Evolutionary conservation across 2,888 invertebrate genomes (phyloP).

Genomic region (Neoitamus cyanurus): DNA sequence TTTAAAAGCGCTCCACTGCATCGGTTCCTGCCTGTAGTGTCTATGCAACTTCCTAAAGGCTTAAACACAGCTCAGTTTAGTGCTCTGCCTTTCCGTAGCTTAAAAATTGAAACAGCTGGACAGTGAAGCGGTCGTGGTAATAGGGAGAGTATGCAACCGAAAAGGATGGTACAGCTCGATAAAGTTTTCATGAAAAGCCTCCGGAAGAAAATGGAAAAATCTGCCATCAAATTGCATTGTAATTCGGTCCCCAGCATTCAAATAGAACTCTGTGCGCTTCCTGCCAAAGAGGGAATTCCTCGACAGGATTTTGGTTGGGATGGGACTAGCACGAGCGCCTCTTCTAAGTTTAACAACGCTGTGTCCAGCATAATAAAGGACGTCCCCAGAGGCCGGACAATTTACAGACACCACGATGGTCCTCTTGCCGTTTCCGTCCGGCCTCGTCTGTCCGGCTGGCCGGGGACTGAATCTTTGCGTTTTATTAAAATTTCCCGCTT

Average conservation of each 20-base stretch:
- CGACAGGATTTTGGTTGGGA: background rate
- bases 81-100: background rate
- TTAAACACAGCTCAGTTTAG: background rate
- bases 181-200: background rate
- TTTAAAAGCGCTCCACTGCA: background rate
- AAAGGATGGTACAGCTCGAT: background rate
- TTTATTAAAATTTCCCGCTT: slow-evolving; percentile 24
- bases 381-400: background rate
- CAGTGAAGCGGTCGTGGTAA: background rate
- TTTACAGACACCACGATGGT: background rate
- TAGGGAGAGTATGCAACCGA: background rate
- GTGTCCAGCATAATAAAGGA: slow-evolving; percentile 21
- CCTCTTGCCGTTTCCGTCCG: background rate
- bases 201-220: background rate
- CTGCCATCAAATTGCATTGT: background rate
- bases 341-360: slow-evolving; percentile 6
- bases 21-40: background rate
- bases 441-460: background rate
- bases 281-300: background rate
- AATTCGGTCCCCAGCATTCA: background rate
- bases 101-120: background rate
- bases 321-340: background rate
- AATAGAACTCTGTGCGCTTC: background rate
- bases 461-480: background rate
- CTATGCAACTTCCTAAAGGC: background rate